These are phyloP conservation scores for Todus mexicanus DNA, from an alignment of 2,797 vertebrate species.

Conservation along the genomic window DNA sequence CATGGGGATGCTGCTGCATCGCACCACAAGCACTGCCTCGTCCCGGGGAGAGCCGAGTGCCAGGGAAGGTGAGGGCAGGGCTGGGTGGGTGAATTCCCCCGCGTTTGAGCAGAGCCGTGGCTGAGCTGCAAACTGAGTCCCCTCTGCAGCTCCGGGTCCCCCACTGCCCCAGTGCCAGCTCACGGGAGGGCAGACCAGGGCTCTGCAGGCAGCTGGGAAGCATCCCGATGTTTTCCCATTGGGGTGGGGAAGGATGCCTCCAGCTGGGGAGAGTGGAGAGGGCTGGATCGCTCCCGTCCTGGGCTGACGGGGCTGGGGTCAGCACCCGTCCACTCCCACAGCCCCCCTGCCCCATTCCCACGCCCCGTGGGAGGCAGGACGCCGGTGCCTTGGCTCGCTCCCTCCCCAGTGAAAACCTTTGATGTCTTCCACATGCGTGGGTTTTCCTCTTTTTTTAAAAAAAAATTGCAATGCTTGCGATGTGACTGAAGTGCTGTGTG, in stretches of 20 bases:
- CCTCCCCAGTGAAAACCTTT: neutral
- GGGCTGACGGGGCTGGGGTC: neutral
- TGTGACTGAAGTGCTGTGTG: neutral
- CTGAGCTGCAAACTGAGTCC: fast-evolving
- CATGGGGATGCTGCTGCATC: neutral
- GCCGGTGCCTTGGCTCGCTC: neutral
- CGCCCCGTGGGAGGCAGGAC: neutral
- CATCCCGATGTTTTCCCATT: neutral
- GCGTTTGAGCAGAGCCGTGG: fast-evolving
- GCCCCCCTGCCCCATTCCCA: neutral
- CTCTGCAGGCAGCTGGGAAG: neutral
- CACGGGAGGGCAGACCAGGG: neutral
- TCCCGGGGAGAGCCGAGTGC: neutral
- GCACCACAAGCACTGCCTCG: fast-evolving
- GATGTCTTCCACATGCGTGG: neutral
- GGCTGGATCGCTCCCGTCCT: neutral
- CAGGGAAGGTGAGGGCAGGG: too few relatives aligned
- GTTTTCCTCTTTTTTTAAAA: neutral
- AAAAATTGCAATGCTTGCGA: too few relatives aligned
- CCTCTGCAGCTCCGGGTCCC: neutral
- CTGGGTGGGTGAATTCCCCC: neutral
- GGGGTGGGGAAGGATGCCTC: neutral
- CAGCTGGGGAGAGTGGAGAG: neutral
- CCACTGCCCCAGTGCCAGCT: fast-evolving
- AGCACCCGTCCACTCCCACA: neutral